Conservation (phyloP, 2,113 vertebrate genomes). For the Caloenas nicobarica region DNA sequence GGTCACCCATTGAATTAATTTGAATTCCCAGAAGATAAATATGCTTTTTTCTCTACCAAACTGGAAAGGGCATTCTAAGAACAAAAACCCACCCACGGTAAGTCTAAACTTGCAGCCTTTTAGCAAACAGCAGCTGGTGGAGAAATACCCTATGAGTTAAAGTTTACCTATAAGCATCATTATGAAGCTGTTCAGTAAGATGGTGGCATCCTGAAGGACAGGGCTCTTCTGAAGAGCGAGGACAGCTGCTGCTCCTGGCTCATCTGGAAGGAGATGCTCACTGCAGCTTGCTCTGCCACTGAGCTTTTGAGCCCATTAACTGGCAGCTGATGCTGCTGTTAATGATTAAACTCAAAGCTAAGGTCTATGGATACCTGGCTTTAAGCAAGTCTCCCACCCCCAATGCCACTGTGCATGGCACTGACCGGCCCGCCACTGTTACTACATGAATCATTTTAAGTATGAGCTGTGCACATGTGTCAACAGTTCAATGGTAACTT, state of each 20-base stretch:
- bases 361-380: neutral
- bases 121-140: neutral
- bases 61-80: neutral
- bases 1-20: neutral
- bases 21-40: neutral
- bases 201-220: neutral
- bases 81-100: neutral
- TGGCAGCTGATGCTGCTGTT: neutral
- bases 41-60: neutral
- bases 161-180: neutral
- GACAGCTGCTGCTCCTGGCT: neutral
- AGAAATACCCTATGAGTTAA: neutral
- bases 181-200: neutral
- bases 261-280: neutral
- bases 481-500: neutral
- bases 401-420: accelerated
- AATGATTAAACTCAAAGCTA: neutral
- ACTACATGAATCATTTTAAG: neutral
- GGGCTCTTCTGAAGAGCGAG: neutral
- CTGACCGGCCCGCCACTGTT: neutral
- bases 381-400: neutral
- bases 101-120: neutral
- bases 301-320: neutral
- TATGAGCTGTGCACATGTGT: neutral
- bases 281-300: accelerated